These are phyloP conservation scores for Drosophila virilis DNA, from an alignment of 1,140 invertebrate species.

Conservation along the genomic window DNA sequence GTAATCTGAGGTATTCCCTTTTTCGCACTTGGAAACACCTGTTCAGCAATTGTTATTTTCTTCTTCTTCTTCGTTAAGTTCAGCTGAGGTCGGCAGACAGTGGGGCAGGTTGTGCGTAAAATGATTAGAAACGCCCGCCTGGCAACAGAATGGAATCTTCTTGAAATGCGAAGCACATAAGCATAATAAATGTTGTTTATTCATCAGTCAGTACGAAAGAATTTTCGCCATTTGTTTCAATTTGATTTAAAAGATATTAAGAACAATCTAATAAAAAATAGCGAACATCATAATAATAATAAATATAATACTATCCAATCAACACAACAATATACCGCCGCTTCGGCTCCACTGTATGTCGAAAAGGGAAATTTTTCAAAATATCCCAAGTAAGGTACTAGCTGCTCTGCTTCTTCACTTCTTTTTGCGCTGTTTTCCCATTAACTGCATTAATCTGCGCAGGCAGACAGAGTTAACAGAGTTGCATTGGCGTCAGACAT, in stretches of 20 bases:
- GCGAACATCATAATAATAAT: no score
- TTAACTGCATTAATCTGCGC: conserved; percentile 6
- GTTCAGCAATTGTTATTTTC: conserved; percentile 46
- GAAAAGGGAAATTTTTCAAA: no score
- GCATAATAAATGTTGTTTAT: not conserved
- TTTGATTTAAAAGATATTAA: conserved; percentile 6
- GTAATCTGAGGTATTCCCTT: conserved; percentile 72
- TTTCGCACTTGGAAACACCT: conserved; percentile 72
- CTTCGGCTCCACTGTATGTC: no score
- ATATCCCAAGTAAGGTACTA: not conserved
- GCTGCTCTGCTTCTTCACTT: not conserved
- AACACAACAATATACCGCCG: no score
- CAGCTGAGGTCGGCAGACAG: conserved; percentile 39
- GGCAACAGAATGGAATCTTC: conserved; percentile 46
- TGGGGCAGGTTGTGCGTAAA: conserved; percentile 75
- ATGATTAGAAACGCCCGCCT: conserved; percentile 59
- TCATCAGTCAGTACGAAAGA: not conserved
- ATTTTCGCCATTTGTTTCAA: not conserved
- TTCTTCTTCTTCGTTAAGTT: not conserved
- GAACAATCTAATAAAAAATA: not conserved
- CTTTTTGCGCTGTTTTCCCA: not conserved
- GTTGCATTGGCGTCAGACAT: conserved; percentile 45
- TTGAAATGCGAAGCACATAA: not conserved
- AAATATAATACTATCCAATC: no score
- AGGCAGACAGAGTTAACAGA: conserved; percentile 26